These are phyloP conservation scores for Enteromius fasciolatus DNA, from an alignment of 2,797 vertebrate species.

Conservation along the genomic window DNA sequence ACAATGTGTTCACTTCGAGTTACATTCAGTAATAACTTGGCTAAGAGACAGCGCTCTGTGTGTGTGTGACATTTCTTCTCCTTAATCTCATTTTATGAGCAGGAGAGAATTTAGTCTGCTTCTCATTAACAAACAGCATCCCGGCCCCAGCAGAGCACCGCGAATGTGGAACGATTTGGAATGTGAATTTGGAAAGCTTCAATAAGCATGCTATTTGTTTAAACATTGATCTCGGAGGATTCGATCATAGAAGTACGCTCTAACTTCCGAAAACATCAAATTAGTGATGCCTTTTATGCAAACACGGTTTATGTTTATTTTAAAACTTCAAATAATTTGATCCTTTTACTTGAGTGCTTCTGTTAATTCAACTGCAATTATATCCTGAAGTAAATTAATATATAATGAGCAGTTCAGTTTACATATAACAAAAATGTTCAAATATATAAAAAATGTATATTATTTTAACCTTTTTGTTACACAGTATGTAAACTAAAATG, in stretches of 20 bases:
- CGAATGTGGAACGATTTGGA: constrained; percentile 50
- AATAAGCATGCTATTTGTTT: constrained; percentile 62
- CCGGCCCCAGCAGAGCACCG: constrained; percentile 51
- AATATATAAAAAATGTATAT: not conserved
- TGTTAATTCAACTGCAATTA: not conserved
- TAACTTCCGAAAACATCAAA: constrained; percentile 50
- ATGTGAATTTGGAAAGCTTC: constrained; percentile 51
- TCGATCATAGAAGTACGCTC: constrained; percentile 54
- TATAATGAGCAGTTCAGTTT: not conserved
- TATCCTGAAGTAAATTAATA: not conserved
- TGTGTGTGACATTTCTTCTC: constrained; percentile 46
- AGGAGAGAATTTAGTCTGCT: constrained; percentile 41
- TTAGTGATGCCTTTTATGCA: not conserved
- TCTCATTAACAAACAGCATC: constrained; percentile 64
- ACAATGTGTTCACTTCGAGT: constrained; percentile 35
- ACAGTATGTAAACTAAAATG: too few species aligned
- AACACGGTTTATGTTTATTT: not conserved
- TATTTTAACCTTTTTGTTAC: too few species aligned
- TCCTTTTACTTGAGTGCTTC: not conserved
- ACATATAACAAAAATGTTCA: not conserved
- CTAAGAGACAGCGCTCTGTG: constrained; percentile 34
- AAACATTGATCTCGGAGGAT: constrained; percentile 47
- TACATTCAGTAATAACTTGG: constrained; percentile 50
- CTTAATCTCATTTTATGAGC: constrained; percentile 58
- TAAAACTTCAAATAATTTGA: not conserved